Evolutionary conservation across 2,113 vertebrate species (phyloP).

Genomic region (Neogale vison): DNA sequence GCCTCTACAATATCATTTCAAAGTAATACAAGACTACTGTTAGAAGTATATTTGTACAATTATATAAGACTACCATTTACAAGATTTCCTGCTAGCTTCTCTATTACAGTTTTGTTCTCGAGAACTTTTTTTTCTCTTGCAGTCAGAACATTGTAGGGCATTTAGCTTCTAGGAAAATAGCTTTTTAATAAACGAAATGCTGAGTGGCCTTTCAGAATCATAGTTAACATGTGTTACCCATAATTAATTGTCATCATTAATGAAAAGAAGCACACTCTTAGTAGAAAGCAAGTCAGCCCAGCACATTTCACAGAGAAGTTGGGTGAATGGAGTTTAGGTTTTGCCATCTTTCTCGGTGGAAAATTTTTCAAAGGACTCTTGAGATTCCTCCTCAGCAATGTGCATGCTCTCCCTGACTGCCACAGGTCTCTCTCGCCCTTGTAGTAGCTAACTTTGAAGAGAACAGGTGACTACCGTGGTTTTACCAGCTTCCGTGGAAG

Average conservation of each 20-base stretch:
- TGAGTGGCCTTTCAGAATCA: slow-evolving; percentile 36
- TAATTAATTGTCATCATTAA: slow-evolving; percentile 53
- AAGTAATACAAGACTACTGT: neutral
- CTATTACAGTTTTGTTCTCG: neutral
- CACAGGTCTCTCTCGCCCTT: too few relatives aligned
- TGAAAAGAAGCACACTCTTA: neutral
- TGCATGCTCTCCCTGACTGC: neutral
- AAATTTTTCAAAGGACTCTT: neutral
- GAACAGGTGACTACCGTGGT: neutral
- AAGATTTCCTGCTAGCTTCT: neutral
- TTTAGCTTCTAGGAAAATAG: slow-evolving; percentile 26
- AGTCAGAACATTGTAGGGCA: neutral
- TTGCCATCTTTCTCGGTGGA: neutral
- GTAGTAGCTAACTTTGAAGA: neutral
- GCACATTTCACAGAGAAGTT: neutral
- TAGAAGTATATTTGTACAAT: neutral
- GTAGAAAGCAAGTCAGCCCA: neutral
- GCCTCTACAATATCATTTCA: neutral
- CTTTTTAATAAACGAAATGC: slow-evolving; percentile 46
- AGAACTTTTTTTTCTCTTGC: neutral
- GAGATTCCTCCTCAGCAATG: neutral
- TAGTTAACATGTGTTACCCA: slow-evolving; percentile 55
- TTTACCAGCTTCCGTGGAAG: neutral
- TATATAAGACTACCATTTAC: neutral
- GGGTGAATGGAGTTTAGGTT: neutral